These are phyloP conservation scores for Callipepla californica DNA, from an alignment of 2,113 vertebrate genomes.

Conservation along the genomic window DNA sequence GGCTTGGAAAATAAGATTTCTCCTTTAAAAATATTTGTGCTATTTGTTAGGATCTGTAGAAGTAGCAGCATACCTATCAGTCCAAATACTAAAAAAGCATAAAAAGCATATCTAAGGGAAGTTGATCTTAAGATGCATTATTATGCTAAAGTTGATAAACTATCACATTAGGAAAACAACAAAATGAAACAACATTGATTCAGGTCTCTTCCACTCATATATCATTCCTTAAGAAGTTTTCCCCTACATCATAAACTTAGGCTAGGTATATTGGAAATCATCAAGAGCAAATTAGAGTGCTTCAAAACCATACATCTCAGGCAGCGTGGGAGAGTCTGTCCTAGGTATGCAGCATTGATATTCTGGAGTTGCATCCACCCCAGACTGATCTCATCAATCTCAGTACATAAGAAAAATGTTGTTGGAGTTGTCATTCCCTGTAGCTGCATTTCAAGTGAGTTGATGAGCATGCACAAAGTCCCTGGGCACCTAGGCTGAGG, in stretches of 20 bases:
- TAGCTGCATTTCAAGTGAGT: not conserved
- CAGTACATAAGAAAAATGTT: not conserved
- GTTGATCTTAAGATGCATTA: not conserved
- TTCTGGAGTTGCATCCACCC: not conserved
- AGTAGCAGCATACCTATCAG: not conserved
- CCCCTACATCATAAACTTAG: not conserved
- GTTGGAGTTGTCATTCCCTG: not conserved
- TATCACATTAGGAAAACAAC: not conserved
- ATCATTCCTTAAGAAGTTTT: not conserved
- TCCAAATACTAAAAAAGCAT: not conserved
- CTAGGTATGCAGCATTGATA: accelerated
- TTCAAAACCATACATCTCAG: not conserved
- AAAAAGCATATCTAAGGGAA: not conserved
- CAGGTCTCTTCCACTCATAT: not conserved
- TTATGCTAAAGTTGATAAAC: not conserved
- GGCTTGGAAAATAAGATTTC: not conserved
- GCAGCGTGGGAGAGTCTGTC: not conserved
- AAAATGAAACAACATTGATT: not conserved
- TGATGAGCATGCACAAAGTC: not conserved
- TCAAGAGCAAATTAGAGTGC: not conserved
- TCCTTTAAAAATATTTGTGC: not conserved
- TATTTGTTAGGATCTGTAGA: not conserved
- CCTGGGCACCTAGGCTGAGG: not conserved
- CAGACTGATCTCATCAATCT: not conserved
- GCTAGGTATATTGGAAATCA: not conserved